Percentiles rank a stretch among this genome's conserved stretches.
Evolutionary conservation across 2,113 vertebrate genomes (phyloP).

Genomic region (Melozone crissalis): DNA sequence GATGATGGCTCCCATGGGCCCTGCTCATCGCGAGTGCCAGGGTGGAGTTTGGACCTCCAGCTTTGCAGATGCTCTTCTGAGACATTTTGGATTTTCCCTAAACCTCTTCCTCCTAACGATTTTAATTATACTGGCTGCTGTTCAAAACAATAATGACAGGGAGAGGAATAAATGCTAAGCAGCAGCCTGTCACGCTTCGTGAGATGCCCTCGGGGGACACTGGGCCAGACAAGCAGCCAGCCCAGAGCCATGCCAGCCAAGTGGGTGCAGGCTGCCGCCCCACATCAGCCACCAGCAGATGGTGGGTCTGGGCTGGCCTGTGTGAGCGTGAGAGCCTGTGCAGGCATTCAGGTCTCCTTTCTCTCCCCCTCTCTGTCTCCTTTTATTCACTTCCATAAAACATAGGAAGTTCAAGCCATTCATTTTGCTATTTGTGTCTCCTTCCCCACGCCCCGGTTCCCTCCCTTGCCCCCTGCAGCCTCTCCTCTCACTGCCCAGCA

Average conservation of each 20-base stretch:
- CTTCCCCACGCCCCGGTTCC: constrained; percentile 47
- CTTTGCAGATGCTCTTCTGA: constrained; percentile 20
- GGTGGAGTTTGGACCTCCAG: constrained; percentile 22
- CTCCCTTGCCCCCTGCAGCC: constrained; percentile 54
- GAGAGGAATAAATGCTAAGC: neutral
- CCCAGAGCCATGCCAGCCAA: neutral
- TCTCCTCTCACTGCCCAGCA: constrained; percentile 38
- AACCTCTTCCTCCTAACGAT: neutral
- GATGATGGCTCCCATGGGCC: neutral
- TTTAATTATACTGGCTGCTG: constrained; percentile 22
- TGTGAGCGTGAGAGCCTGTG: neutral
- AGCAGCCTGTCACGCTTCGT: neutral
- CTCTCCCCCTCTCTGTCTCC: constrained; percentile 11
- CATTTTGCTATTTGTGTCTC: constrained; percentile 71
- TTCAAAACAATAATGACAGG: neutral
- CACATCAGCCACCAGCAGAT: fast-evolving
- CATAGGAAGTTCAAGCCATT: constrained; percentile 66
- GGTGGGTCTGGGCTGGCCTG: neutral
- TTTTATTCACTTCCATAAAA: constrained; percentile 31
- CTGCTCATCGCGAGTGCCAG: neutral
- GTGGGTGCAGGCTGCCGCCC: neutral
- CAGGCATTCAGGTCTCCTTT: neutral
- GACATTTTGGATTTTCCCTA: constrained; percentile 12
- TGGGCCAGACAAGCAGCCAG: neutral
- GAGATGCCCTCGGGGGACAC: neutral